Evolutionary conservation across 2,113 vertebrate species (phyloP), one percentile per base, ranked within the genome.

Genomic region (Tupaia chinensis): DNA sequence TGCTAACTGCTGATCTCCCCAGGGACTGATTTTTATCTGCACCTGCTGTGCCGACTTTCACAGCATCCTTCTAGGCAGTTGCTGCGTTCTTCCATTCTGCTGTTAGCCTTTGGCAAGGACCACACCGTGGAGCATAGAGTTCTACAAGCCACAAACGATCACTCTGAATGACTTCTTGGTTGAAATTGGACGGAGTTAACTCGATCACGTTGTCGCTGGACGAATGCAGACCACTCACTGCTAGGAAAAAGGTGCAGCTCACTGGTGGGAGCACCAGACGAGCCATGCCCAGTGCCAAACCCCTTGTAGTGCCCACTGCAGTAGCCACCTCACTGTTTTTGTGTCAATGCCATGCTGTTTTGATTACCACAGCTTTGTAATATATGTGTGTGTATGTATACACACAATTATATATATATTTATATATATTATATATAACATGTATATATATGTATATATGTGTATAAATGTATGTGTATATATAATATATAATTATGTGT

Each of bases 71-170:
- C 92, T 99, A 98, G 27, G 99, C 99, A 9, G 99, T 99, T 53
- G 99, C 99, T 32, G 98, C 99, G 97, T 99, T 99, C 98, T 99
- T 99, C 99, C 99, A 99, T 9, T 99, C 99, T 12, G 99, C 98
- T 29, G 98, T 99, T 60, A 99, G 97, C 86, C 94, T 99, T 68
- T 99, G 99, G 98, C 99, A 99, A 97, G 99, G 99, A 44, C 99
- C 99, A 98, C 99, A 99, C 99, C 99, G 99, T 11, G 99, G 99
- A 94, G 99, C 99, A 19, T 99, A 99, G 98, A 99, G 99, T 98
- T 99, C 99, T n/a, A 99, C 97, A 0, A 99, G 99, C 99, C 99
- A 99, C 94, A 99, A 97, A 80, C 98, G 98, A 63, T 99, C 99
- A 1, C 99, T 99, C 87, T 99, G 99, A 96, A 99, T 98, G 94